Conservation (phyloP, 2,888 invertebrate species). For the Drosophila koepferae region DNA sequence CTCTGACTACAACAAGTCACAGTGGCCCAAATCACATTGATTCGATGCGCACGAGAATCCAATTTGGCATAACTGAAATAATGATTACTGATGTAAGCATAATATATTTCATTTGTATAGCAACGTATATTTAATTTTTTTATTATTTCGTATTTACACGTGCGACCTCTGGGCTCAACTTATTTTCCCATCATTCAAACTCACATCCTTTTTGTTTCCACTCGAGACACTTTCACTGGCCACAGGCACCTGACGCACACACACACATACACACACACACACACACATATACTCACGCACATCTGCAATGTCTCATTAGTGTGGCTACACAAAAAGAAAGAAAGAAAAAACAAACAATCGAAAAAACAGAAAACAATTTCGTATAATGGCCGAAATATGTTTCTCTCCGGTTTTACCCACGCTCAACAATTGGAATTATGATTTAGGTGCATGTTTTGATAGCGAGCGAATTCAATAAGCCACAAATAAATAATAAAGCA, state of each 20-base stretch:
- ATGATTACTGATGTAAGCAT: no score
- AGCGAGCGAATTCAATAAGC: constrained; percentile 40
- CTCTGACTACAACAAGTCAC: no score
- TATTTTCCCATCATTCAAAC: constrained; percentile 2
- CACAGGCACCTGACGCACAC: constrained; percentile 21
- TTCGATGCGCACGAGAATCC: no score
- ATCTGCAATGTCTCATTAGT: constrained; percentile 37
- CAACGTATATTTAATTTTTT: no score
- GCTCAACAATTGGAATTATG: constrained; percentile 67
- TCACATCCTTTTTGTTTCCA: neutral
- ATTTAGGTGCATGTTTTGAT: constrained; percentile 69
- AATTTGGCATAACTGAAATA: no score
- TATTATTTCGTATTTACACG: neutral
- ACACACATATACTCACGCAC: neutral
- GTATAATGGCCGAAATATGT: constrained; percentile 30
- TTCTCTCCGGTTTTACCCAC: constrained; percentile 40
- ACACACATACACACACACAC: neutral
- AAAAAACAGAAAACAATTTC: constrained; percentile 14
- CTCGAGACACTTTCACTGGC: constrained; percentile 29
- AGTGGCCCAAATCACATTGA: no score
- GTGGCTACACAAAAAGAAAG: neutral
- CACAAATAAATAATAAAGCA: constrained; percentile 52
- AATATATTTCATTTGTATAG: no score
- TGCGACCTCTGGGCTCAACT: neutral
- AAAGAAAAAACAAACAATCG: no score